Evolutionary conservation across 2,888 invertebrate genomes (phyloP).

Genomic region (Nycteola revayana): DNA sequence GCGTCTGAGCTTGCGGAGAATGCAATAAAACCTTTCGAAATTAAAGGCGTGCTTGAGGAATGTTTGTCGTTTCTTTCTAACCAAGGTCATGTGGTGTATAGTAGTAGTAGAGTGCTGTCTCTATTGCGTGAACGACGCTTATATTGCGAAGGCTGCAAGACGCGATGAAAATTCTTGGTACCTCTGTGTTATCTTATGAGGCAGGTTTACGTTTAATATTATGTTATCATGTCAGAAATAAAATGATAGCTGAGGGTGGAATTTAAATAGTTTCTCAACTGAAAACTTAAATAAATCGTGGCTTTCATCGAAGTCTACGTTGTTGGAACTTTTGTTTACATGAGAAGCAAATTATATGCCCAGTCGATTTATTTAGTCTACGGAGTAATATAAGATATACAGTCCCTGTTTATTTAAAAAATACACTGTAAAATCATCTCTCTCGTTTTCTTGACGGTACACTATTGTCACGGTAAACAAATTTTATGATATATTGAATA

Average conservation of each 20-base stretch:
- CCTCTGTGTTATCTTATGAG: conserved; percentile 76
- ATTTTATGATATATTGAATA: too few relatives aligned
- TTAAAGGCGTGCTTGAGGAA: conserved; percentile 63
- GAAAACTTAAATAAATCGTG: conserved; percentile 35
- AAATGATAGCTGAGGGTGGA: conserved; percentile 41
- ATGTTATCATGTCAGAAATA: conserved; percentile 62
- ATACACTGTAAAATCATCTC: too few relatives aligned
- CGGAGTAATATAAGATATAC: too few relatives aligned
- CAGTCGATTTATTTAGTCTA: too few relatives aligned
- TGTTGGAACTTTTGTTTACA: too few relatives aligned
- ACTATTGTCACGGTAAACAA: too few relatives aligned
- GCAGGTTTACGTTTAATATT: conserved; percentile 72
- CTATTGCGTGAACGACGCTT: conserved; percentile 67
- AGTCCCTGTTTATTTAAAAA: too few relatives aligned
- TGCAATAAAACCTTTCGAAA: conserved; percentile 79
- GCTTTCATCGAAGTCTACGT: too few relatives aligned
- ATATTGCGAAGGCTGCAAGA: conserved; percentile 74
- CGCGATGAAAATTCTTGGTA: conserved; percentile 78
- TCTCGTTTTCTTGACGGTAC: too few relatives aligned
- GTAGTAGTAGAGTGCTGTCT: conserved; percentile 56
- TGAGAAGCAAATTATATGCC: too few relatives aligned
- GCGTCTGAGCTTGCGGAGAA: conserved; percentile 78
- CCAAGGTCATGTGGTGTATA: conserved; percentile 54
- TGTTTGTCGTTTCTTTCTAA: conserved; percentile 72
- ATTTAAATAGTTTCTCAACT: conserved; percentile 46